These are phyloP conservation scores for Cylas formicarius DNA, from an alignment of 1,140 invertebrate species.

Conservation along the genomic window DNA sequence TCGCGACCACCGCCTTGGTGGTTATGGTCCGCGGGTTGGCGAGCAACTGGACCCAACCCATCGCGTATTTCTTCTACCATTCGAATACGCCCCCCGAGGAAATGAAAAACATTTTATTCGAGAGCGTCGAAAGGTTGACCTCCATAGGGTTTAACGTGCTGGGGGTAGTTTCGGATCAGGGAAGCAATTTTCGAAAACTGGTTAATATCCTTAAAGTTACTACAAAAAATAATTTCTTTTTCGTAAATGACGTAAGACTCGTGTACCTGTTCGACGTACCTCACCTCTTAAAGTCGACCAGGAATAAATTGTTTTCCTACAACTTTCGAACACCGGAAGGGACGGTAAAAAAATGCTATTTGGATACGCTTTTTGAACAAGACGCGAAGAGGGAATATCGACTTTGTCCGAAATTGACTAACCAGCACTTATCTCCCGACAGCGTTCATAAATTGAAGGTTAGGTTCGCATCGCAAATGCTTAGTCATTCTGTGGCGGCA, in stretches of 20 bases:
- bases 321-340: conserved; percentile 12
- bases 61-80: conserved; percentile 12
- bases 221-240: conserved; percentile 4
- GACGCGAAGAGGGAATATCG: conserved; percentile 12
- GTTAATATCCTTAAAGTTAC: conserved; percentile 7
- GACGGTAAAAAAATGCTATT: conserved; percentile 4
- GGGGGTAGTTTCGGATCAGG: conserved; percentile 8
- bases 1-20: conserved; percentile 6
- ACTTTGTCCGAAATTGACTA: conserved; percentile 22
- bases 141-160: conserved; percentile 8
- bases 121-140: conserved; percentile 9
- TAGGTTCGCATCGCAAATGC: conserved; percentile 29
- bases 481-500: conserved; percentile 27
- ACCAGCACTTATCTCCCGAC: conserved; percentile 30
- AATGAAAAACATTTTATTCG: conserved; percentile 11
- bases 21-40: conserved; percentile 10
- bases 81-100: conserved; percentile 4
- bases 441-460: conserved; percentile 32
- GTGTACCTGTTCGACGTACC: conserved; percentile 28
- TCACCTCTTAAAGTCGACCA: conserved; percentile 23
- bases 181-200: conserved; percentile 12
- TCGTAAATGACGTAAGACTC: conserved; percentile 16
- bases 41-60: conserved; percentile 9
- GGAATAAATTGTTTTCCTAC: conserved; percentile 24
- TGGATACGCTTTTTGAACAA: conserved; percentile 9